Base-by-base conservation (phyloP, 2,888 invertebrate species). In the Sinelater perroti region DNA sequence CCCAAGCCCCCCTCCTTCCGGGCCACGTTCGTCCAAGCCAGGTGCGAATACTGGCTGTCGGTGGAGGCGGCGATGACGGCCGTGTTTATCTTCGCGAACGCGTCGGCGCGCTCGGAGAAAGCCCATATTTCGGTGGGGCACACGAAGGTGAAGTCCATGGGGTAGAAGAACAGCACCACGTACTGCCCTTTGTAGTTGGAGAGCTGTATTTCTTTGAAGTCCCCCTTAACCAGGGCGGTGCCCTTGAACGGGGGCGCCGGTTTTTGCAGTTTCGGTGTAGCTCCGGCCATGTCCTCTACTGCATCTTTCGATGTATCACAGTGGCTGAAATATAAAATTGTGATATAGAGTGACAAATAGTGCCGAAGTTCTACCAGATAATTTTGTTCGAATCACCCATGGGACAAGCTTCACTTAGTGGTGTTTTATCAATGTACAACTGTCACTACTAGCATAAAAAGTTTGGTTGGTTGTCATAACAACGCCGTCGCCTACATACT, bases 61-160 rank as follows among this genome's bases (percentile, higher is more conserved):
- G 96, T 96, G 46, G 97, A 97, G 60, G 91, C 93, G 51, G 89
- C 98, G 70, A 98, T 83, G 3, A 97, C 78, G 74, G 93, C 90
- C 73, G 93, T 93, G 42, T 88, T 87, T 69, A 96, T 90, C 72
- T 89, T 87, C 61, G 87, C 84, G 80, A 94, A 94, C 71, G 93
- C 91, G 21, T 87, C 84, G 0, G 85, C 88, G 60, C 92, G 87
- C 69, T 99, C 98, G 1, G 95, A 96, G 83, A 97, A 99, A 6
- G 97, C 96, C 75, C 97, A 94, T 70, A 98, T 97, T 83, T 98
- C 98, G 5, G 97, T 93, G 31, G 93, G 91, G 70, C 91, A 92
- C 6, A 92, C 91, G 76, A 91, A 92, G 2, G 91, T 91, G 74
- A 94, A 94, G 75, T 94, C 94, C 51, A 93, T 80, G 0, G 94